Conservation (phyloP, 2,888 invertebrate genomes). For the Callinectes sapidus region DNA sequence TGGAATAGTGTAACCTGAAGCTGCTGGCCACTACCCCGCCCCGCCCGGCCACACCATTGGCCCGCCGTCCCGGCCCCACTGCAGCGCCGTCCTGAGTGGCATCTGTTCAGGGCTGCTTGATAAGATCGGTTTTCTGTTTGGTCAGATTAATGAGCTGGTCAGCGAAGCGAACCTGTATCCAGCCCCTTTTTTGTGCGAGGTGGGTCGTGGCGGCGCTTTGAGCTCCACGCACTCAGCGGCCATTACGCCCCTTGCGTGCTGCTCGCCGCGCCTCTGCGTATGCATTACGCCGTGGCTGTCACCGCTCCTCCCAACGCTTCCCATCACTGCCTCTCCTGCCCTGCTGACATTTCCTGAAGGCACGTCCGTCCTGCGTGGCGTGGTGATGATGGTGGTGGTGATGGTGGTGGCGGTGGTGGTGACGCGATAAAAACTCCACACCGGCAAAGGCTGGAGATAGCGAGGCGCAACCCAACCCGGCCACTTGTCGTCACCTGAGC, state of each 20-base stretch:
- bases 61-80: slow-evolving; percentile 17
- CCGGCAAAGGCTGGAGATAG: slow-evolving; percentile 46
- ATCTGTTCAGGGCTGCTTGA: background rate
- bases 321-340: background rate
- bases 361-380: background rate
- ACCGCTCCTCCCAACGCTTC: background rate
- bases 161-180: background rate
- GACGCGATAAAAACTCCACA: slow-evolving; percentile 38
- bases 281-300: background rate
- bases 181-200: background rate
- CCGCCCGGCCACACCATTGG: slow-evolving; percentile 23
- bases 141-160: slow-evolving; percentile 26
- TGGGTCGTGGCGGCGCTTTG: background rate
- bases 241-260: background rate
- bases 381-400: slow-evolving; percentile 11
- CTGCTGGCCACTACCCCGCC: slow-evolving; percentile 11
- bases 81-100: slow-evolving; percentile 47
- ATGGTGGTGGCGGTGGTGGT: slow-evolving; percentile 6
- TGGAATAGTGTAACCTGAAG: slow-evolving; percentile 42
- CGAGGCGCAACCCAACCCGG: slow-evolving; percentile 50
- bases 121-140: slow-evolving; percentile 32
- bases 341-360: background rate
- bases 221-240: background rate
- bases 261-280: background rate
- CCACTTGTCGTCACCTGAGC: slow-evolving; percentile 54